Base-by-base conservation (phyloP, 2,113 vertebrate genomes). In the Erinaceus europaeus region DNA sequence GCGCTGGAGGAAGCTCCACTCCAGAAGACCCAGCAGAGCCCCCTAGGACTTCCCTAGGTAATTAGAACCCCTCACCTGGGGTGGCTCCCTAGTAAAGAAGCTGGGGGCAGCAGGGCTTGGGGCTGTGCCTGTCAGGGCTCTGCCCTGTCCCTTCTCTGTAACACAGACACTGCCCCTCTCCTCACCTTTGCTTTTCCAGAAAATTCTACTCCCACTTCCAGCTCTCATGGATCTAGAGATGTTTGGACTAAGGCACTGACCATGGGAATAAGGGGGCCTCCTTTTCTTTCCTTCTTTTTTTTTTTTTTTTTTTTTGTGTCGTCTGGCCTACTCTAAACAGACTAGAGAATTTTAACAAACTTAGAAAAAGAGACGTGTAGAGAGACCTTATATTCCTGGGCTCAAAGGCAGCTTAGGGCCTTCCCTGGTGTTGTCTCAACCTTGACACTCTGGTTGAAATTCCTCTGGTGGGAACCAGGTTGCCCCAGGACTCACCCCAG, bases 31-130 rank as follows among this genome's bases (percentile, higher is more conserved):
- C 87, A 0, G 67, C 69, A 9, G 85, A 96, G 77, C 62, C 90
- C 36, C 90, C 93, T 15, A 64, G 40, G n/a, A 92, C 75, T 27
- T 72, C 69, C 15, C 77, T 90, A 59, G 92, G 92, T 95, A 94
- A 91, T 55, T 61, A 2, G 2, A n/a, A 32, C 5, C 42, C 42
- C 50, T 71, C 32, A 27, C 15, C 40, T 79, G 32, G 68, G 17
- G 48, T 13, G 32, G 29, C 21, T 64, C 32, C 50, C 23, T 94
- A 86, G 84, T 0, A 95, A 97, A 97, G 95, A 95, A 59, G 74
- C 32, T 2, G 72, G 32, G 14, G 34, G 52, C 83, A 84, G 92
- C 87, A 84, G 52, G 88, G 59, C 76, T 62, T 52, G 1, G 40
- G 46, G 3, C 46, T 62, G 34, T 21, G 40, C 25, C 42, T 36